Conservation (phyloP, 2,113 vertebrate genomes). For the Laticauda laticaudata region DNA sequence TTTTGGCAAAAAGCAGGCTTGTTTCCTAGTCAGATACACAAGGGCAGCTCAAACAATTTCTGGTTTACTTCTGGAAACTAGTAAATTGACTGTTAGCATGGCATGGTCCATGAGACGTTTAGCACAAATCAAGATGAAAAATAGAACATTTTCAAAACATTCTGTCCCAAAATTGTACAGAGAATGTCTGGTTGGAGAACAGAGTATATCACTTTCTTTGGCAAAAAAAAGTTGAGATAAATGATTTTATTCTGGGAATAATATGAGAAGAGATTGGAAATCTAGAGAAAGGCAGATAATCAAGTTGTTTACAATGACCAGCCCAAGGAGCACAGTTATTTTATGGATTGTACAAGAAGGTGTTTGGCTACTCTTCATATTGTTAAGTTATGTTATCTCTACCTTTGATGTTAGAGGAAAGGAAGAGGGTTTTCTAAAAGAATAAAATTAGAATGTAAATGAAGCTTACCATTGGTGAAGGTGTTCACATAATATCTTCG, state of each 20-base stretch:
- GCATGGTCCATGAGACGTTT: not conserved
- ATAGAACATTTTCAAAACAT: not conserved
- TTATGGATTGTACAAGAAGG: not conserved
- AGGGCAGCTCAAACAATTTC: not conserved
- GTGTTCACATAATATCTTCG: slow-evolving; percentile 95
- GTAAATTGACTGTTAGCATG: not conserved
- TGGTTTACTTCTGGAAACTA: not conserved
- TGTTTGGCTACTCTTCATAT: not conserved
- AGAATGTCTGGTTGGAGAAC: not conserved
- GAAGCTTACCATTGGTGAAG: slow-evolving; percentile 86
- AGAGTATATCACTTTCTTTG: not conserved
- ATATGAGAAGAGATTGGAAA: not conserved
- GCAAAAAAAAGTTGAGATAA: not conserved
- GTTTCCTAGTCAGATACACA: not conserved
- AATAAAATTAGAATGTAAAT: not conserved
- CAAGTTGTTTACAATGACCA: not conserved
- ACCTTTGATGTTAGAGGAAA: not conserved
- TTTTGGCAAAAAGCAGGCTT: not conserved
- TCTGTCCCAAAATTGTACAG: not conserved
- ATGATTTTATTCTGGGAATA: not conserved
- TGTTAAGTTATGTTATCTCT: not conserved
- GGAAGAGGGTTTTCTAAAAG: not conserved
- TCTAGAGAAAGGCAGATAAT: not conserved
- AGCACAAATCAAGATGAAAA: not conserved
- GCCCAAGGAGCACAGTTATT: not conserved